These are phyloP conservation scores for Andrena camellia DNA, from an alignment of 2,888 invertebrate genomes.

Conservation along the genomic window DNA sequence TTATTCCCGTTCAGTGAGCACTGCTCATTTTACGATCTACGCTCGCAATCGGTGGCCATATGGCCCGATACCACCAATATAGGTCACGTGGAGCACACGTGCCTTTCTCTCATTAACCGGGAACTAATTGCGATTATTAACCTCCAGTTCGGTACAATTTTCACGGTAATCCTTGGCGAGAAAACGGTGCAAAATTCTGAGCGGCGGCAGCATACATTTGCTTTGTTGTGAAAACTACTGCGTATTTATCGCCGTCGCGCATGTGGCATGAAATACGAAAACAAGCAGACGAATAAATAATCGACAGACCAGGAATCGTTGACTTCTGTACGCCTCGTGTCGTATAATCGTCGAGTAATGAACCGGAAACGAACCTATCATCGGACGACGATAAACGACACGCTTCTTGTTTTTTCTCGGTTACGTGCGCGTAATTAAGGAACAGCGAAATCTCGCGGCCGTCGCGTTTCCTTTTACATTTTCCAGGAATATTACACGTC, in stretches of 20 bases:
- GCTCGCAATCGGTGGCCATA: slow-evolving; percentile 40
- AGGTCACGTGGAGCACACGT: slow-evolving; percentile 48
- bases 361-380: background rate
- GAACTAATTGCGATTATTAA: slow-evolving; percentile 43
- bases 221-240: slow-evolving; percentile 13
- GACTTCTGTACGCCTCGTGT: background rate
- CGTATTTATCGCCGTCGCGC: background rate
- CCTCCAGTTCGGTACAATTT: background rate
- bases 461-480: slow-evolving; percentile 6
- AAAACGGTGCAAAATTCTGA: background rate
- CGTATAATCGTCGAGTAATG: background rate
- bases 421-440: slow-evolving; percentile 8
- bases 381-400: background rate
- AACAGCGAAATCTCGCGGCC: slow-evolving; percentile 16
- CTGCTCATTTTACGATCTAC: slow-evolving; percentile 3
- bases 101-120: slow-evolving; percentile 17
- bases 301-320: slow-evolving; percentile 11
- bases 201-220: background rate
- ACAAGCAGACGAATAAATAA: background rate
- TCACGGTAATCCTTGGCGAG: background rate
- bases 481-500: background rate
- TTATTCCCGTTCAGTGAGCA: slow-evolving; percentile 19
- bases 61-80: slow-evolving; percentile 52
- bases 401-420: background rate
- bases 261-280: background rate